Conservation (phyloP, 2,888 invertebrate species). For the Lithophane leautieri region DNA sequence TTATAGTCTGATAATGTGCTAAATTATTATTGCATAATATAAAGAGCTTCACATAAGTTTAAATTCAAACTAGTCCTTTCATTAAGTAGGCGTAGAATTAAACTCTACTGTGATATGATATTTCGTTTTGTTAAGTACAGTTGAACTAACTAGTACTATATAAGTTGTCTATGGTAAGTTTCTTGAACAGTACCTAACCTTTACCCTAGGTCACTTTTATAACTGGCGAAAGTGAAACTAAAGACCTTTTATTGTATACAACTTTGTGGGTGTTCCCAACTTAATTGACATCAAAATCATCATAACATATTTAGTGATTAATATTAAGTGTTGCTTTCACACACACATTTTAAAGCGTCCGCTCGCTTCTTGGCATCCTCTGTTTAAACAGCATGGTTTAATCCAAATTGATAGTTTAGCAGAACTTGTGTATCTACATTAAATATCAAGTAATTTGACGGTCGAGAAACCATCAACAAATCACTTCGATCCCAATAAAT, state of each 20-base stretch:
- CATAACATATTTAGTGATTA: not conserved
- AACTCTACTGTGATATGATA: not conserved
- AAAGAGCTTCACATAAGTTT: not conserved
- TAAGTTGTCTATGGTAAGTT: not conserved
- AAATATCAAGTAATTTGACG: not conserved
- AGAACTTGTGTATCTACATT: not conserved
- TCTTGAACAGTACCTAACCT: not conserved
- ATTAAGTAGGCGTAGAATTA: not conserved
- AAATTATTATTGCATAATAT: not conserved
- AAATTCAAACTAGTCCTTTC: not conserved
- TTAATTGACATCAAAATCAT: no score
- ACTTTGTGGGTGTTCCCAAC: not conserved
- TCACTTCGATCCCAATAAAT: not conserved
- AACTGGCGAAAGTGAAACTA: slow-evolving; percentile 6
- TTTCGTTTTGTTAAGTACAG: not conserved
- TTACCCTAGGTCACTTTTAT: slow-evolving; percentile 16
- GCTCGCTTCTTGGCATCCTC: no score
- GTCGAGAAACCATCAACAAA: not conserved
- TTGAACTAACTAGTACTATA: not conserved
- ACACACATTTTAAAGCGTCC: no score
- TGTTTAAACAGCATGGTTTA: not conserved
- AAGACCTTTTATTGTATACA: not conserved
- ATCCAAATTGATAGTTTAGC: not conserved
- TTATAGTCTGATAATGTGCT: not conserved
- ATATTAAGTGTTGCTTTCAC: no score